A percentile compares a stretch with the other conserved stretches of the same genome.
phyloP scores from a whole-genome alignment of 1,140 invertebrate genomes.

The Meloidogyne exigua region DNA sequence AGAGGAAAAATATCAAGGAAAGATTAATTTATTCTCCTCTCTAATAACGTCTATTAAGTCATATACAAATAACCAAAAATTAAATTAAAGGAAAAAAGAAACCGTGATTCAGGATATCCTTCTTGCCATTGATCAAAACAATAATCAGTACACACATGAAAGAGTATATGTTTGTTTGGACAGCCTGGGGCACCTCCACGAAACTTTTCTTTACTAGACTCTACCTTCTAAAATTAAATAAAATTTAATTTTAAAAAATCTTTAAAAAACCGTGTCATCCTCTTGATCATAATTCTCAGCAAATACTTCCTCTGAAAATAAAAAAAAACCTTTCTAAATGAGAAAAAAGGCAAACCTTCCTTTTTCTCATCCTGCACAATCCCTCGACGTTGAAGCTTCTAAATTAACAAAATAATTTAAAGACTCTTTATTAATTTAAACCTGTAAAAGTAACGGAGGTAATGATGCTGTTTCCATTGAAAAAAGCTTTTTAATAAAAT shows the following conservation, averaged over 20 bases:
- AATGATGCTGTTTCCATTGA: slow-evolving; percentile 11
- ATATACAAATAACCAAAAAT: too few relatives aligned
- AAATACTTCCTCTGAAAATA: slow-evolving; percentile 74
- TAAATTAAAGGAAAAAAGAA: neutral
- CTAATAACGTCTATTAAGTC: too few relatives aligned
- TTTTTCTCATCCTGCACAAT: slow-evolving; percentile 9
- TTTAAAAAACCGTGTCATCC: slow-evolving; percentile 29
- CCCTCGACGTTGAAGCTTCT: slow-evolving; percentile 11
- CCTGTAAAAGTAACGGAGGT: slow-evolving; percentile 16
- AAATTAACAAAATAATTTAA: neutral
- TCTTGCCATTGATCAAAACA: slow-evolving; percentile 85
- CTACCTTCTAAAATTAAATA: slow-evolving; percentile 24
- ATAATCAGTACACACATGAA: slow-evolving; percentile 84
- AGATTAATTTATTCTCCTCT: too few relatives aligned
- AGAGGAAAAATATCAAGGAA: too few relatives aligned
- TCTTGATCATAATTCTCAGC: slow-evolving; percentile 78
- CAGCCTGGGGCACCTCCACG: slow-evolving; percentile 71
- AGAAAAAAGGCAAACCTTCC: neutral
- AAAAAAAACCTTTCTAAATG: too few relatives aligned
- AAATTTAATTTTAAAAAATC: neutral
- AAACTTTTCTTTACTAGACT: slow-evolving; percentile 21
- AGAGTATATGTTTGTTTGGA: slow-evolving; percentile 92
- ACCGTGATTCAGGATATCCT: slow-evolving; percentile 71
- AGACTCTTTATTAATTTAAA: neutral
- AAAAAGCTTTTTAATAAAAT: neutral